Evolutionary conservation across 2,113 vertebrate genomes (phyloP).

Genomic region (Serilophus lunatus): DNA sequence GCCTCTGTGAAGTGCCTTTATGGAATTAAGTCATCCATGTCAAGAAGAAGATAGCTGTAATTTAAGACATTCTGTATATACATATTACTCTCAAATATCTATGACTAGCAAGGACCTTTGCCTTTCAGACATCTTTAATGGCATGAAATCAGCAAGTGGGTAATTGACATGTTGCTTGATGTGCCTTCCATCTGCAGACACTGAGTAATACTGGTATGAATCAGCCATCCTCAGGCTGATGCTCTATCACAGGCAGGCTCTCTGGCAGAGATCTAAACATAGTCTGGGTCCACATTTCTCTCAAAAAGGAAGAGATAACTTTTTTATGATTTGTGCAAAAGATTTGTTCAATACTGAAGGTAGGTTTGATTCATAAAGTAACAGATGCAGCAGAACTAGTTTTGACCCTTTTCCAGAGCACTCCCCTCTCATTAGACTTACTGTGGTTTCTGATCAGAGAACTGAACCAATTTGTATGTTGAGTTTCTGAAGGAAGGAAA

Average conservation of each 20-base stretch:
- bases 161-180: neutral
- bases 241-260: neutral
- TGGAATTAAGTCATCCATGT: neutral
- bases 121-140: neutral
- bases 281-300: neutral
- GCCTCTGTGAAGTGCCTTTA: neutral
- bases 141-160: neutral
- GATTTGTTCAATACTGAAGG: neutral
- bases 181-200: neutral
- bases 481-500: neutral
- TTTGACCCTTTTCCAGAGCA: neutral
- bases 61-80: neutral
- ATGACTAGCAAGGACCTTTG: neutral
- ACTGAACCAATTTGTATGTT: neutral
- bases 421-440: neutral
- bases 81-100: neutral
- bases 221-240: neutral
- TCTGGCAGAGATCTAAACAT: neutral
- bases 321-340: neutral
- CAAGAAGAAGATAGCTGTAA: neutral
- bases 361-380: neutral
- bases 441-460: neutral
- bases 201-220: neutral
- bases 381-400: neutral
- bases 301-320: neutral